Base-by-base conservation (phyloP, 2,888 invertebrate species). In the Apamea crenata region DNA sequence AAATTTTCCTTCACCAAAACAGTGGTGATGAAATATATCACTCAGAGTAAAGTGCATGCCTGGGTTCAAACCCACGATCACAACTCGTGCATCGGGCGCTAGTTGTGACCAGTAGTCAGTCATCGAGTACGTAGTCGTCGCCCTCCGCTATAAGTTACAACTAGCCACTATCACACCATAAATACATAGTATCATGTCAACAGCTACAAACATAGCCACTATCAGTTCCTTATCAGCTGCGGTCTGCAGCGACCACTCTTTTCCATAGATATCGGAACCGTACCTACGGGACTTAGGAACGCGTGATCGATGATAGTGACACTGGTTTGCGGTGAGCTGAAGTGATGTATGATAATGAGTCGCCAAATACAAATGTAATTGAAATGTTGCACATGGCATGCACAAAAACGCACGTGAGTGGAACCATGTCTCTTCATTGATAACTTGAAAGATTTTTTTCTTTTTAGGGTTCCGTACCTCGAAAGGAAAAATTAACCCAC, bases 201-300 rank as follows among this genome's bases (percentile, higher is more conserved):
- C 16, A 74, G 29, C 4, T 29, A 29, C 44, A 69, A 53, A 81
- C 71, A 74, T 25, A 21, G 50, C 53, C 36, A 21, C 59, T 85
- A 85, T 86, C 87, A 16, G 65, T 75, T 18, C 71, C 53, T 87
- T 85, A 85, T 85, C 85, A 75, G 66, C 71, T 61, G 85, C 63
- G 85, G 85, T 75, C 21, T 14, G 83, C 40, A 65, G 59, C 36
- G n/a, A 70, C 56, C 29, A 16, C 79, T 79, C 67, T 36, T 85
- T 83, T 84, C 87, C 77, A 67, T 71, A 63, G 69, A 69, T 75
- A 80, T 53, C 44, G 44, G 25, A 12, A n/a, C 50, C 16, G 21
- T 32, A 18, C 61, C 32, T n/a, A 25, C 61, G 53, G 44, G 47
- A 63, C n/a, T 44, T 47, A 29, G 36, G 16, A 21, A 16, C 32